Percentiles rank a stretch among this genome's conserved stretches.
These are phyloP conservation scores for Cryptus viduatorius DNA, from an alignment of 2,888 invertebrate genomes.

Conservation along the genomic window DNA sequence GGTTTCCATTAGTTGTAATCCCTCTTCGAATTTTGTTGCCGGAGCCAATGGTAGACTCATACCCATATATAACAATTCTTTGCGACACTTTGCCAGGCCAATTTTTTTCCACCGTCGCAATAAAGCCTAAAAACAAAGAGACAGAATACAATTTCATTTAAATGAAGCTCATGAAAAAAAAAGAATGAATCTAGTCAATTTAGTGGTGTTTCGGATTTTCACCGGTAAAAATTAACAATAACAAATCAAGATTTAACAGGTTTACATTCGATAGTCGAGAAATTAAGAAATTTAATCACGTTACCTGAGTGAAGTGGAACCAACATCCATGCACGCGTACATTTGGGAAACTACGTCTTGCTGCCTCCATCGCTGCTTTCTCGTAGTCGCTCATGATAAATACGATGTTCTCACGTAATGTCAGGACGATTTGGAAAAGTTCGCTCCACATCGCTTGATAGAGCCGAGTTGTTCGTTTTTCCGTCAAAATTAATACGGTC, in stretches of 20 bases:
- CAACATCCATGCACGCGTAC: background rate
- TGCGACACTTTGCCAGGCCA: background rate
- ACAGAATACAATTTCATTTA: background rate
- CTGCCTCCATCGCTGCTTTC: background rate
- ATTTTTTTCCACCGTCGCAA: background rate
- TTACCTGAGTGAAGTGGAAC: background rate
- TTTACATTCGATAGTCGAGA: too few relatives aligned
- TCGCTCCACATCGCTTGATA: background rate
- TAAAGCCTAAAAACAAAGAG: background rate
- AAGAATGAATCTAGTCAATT: too few relatives aligned
- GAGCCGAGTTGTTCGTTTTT: background rate
- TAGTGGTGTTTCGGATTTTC: too few relatives aligned
- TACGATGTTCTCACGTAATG: background rate
- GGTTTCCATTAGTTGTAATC: background rate
- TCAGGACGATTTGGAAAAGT: background rate
- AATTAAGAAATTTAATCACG: too few relatives aligned
- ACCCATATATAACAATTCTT: background rate
- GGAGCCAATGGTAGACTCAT: conserved; percentile 2
- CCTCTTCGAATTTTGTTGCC: background rate
- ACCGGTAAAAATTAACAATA: too few relatives aligned
- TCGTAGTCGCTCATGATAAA: background rate
- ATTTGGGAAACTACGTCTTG: background rate
- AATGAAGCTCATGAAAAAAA: too few relatives aligned
- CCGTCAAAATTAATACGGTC: background rate
- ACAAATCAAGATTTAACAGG: too few relatives aligned